Base-by-base conservation (phyloP, 1,140 invertebrate species). In the Dreissena rostriformis region DNA sequence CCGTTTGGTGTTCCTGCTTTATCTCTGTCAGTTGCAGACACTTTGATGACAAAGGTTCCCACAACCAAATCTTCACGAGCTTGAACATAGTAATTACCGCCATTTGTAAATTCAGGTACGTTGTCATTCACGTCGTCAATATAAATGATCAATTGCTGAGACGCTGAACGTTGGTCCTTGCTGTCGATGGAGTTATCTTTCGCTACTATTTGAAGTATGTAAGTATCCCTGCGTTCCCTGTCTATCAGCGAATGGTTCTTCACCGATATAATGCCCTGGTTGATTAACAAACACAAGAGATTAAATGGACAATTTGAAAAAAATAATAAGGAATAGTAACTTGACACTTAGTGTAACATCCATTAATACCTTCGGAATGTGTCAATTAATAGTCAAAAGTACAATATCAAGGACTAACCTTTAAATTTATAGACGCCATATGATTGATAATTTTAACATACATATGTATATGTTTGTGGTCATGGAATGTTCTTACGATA, bases 11-110 rank as follows among this genome's bases (percentile, higher is more conserved):
- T 81, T 14, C 39, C 39, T 8, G 26, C 6, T 22, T 63, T 49
- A 49, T 81, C 79, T 29, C 1, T 29, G 65, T 81, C 79, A 52
- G 2, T 8, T n/a, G 79, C 79, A 19, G 29, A 17, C 0, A 81
- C 39, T 51, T 39, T 24, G 15, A 66, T 26, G 17, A 81, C 39
- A 15, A 15, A 5, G 1, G 17, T 26, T 14, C 70, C 55, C 14
- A 63, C 19, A 17, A 52, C 14, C 17, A 8, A 15, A 65, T 81
- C 39, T 73, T 81, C 79, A 14, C n/a, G 26, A 51, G 73, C 29
- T 24, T 28, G 49, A 0, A 6, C 49, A 10, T 17, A 19, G 53
- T 51, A 73, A 17, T 15, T n/a, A 22, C 15, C 28, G 12, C 17
- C 57, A 19, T 39, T 61, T 4, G 57, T 61, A 24, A 61, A 61